A percentile compares a stretch with the other conserved stretches of the same genome.
These are phyloP conservation scores for Hippopotamyrus pictus DNA, from an alignment of 2,797 vertebrate species.

Conservation along the genomic window DNA sequence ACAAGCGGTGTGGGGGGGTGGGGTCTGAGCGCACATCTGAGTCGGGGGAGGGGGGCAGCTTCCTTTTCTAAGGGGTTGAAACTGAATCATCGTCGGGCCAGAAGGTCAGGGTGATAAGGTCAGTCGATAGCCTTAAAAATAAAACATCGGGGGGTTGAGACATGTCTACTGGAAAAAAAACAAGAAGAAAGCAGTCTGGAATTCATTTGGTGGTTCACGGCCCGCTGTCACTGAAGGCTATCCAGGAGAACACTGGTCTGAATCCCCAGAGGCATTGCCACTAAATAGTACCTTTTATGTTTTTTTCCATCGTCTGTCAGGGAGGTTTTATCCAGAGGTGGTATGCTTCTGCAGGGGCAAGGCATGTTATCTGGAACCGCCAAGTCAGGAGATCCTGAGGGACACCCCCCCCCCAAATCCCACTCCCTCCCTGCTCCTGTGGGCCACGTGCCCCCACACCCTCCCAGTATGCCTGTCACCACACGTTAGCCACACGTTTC, in stretches of 20 bases:
- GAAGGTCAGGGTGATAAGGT: slow-evolving; percentile 46
- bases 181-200: slow-evolving; percentile 24
- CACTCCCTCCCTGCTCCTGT: slow-evolving; percentile 35
- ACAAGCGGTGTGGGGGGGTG: slow-evolving; percentile 13
- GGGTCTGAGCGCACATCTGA: slow-evolving; percentile 32
- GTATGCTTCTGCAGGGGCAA: not conserved
- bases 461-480: slow-evolving; percentile 47
- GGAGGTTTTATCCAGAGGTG: slow-evolving; percentile 45
- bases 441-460: slow-evolving; percentile 31
- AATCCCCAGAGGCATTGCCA: slow-evolving; percentile 26
- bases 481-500: no score
- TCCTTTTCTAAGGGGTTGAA: slow-evolving; percentile 62
- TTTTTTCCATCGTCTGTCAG: slow-evolving; percentile 33
- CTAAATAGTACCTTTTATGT: slow-evolving; percentile 36
- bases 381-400: slow-evolving; percentile 34
- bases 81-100: slow-evolving; percentile 47
- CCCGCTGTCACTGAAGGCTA: slow-evolving; percentile 24
- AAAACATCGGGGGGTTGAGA: slow-evolving; percentile 22
- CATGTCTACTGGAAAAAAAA: slow-evolving; percentile 36
- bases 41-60: slow-evolving; percentile 41
- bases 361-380: slow-evolving; percentile 37
- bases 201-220: slow-evolving; percentile 29
- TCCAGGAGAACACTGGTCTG: slow-evolving; percentile 14
- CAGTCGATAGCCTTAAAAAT: slow-evolving; percentile 55
- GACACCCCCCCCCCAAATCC: not conserved